A percentile compares a stretch with the other conserved stretches of the same genome.
These are phyloP conservation scores for Morone saxatilis DNA, from an alignment of 2,113 vertebrate species.

Conservation along the genomic window DNA sequence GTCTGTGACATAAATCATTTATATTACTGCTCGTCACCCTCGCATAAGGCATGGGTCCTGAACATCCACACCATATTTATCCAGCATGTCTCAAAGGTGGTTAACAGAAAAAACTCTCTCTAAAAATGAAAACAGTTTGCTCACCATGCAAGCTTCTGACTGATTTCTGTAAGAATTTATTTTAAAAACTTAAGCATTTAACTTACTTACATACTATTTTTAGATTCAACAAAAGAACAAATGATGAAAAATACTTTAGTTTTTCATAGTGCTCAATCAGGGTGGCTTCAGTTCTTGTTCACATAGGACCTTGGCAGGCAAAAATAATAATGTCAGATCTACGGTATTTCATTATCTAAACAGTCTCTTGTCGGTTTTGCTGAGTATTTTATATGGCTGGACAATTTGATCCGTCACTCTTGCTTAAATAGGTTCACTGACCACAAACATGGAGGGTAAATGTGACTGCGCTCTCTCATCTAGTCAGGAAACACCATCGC, in stretches of 20 bases:
- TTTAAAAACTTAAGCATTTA: background rate
- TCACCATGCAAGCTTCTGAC: background rate
- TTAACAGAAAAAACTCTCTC: background rate
- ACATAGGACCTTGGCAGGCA: background rate
- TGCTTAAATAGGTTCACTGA: constrained; percentile 26
- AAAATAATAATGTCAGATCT: background rate
- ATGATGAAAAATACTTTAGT: background rate
- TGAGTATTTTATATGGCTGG: background rate
- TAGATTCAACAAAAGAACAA: too few relatives aligned
- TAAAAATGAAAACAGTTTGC: background rate
- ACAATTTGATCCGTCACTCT: background rate
- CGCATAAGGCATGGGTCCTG: background rate
- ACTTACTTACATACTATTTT: background rate
- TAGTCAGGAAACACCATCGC: constrained; percentile 35
- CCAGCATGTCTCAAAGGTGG: background rate
- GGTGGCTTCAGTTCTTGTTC: background rate
- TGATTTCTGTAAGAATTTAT: background rate
- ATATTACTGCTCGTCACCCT: constrained; percentile 19
- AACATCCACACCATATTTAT: background rate
- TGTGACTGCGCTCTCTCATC: constrained; percentile 33
- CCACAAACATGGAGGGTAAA: constrained; percentile 19
- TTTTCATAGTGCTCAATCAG: background rate
- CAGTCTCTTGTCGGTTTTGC: background rate
- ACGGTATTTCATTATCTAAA: background rate
- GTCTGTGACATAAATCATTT: constrained; percentile 46